Percentiles rank a stretch among this genome's conserved stretches.
Conservation (phyloP, 2,888 invertebrate species). For the Hermaeophaga mercurialis region DNA sequence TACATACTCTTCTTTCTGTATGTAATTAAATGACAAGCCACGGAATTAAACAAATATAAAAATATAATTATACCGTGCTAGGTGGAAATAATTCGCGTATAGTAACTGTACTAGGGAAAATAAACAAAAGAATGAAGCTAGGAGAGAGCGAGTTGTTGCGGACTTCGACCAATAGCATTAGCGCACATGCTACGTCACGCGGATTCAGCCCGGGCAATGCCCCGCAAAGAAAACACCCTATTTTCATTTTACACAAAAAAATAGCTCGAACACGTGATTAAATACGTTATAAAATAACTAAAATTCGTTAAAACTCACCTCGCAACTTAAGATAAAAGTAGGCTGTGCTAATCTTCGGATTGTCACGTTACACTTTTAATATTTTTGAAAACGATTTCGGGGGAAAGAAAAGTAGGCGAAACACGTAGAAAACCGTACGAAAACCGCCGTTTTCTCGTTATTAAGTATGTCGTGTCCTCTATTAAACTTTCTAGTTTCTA, state of each 20-base stretch:
- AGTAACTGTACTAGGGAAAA: constrained; percentile 23
- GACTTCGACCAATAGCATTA: constrained; percentile 45
- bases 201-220: constrained; percentile 48
- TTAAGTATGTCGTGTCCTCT: constrained; percentile 28
- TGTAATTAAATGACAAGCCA: neutral
- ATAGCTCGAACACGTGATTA: neutral
- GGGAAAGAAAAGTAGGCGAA: constrained; percentile 2
- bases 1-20: constrained; percentile 11
- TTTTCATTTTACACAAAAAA: neutral
- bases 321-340: constrained; percentile 12
- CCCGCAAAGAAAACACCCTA: constrained; percentile 40
- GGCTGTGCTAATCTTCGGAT: neutral
- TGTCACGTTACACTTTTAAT: constrained; percentile 18
- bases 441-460: constrained; percentile 1
- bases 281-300: neutral
- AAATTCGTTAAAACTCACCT: constrained; percentile 19
- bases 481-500: constrained; percentile 32
- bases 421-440: constrained; percentile 8
- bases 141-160: constrained; percentile 38
- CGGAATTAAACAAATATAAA: neutral
- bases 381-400: constrained; percentile 11
- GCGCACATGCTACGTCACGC: constrained; percentile 54
- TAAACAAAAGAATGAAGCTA: constrained; percentile 43
- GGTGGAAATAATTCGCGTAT: neutral
- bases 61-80: neutral